Evolutionary conservation across 2,888 invertebrate species (phyloP), one percentile per base, ranked within the genome.

Genomic region (Ametastegia equiseti): DNA sequence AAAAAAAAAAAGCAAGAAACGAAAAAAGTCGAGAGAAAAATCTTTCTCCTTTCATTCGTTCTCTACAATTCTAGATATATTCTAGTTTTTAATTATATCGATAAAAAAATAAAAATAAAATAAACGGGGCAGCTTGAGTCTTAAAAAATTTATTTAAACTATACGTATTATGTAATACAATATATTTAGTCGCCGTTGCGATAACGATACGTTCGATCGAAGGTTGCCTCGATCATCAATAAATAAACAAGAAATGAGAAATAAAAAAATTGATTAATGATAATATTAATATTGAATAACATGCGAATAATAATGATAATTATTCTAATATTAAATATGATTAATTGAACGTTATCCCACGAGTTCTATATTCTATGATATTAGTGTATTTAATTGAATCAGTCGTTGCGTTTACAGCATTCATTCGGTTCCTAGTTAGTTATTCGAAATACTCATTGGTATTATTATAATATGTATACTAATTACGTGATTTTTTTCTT

Each of bases 351-450:
- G 60, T 60, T 60, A 4, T 60, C 60, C 60, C 42, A 60, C 60
- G 60, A 60, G 60, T 60, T 60, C 36, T 67, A 39, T 67, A 54
- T 54, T n/a, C n/a, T 67, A 23, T 78, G 69, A 30, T 65, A 81
- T 73, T 78, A 69, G 36, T 67, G 13, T 67, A 39, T 67, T 67
- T n/a, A n/a, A n/a, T n/a, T 19, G 19, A 45, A 45, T 30, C 71
- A 57, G 65, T 83, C 33, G 65, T 82, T 23, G 39, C 67, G 78
- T 75, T 57, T 27, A 54, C 39, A 39, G 65, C 65, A 67, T 67
- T n/a, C 82, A 84, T 84, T 86, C 85, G 86, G 85, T 86, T 86
- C 86, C 86, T 86, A 86, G 82, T 85, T 86, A 85, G 84, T 82
- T 83, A 45, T 27, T 47, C 27, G n/a, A n/a, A 47, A 54, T 71